phyloP scores from a whole-genome alignment of 2,888 invertebrate genomes.

The Raillietiella orientalis region DNA sequence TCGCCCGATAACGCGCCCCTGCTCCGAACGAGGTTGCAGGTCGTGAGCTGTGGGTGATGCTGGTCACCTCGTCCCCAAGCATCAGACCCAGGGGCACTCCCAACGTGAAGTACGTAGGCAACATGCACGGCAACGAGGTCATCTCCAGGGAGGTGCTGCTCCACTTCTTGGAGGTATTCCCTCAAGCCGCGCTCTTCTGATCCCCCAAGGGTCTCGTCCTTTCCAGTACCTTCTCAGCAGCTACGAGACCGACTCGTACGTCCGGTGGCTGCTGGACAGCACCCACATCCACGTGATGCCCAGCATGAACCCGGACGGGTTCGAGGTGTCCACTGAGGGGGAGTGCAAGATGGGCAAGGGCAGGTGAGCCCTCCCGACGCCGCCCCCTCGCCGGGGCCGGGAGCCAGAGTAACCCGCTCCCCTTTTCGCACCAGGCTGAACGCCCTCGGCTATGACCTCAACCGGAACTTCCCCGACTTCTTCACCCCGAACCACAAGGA shows the following conservation, averaged over 20 bases:
- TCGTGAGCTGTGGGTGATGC: conserved; percentile 56
- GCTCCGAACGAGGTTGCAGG: too few species aligned
- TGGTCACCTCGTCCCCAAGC: too few species aligned
- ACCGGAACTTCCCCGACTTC: conserved; percentile 85
- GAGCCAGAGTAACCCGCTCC: too few species aligned
- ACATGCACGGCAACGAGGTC: conserved; percentile 88
- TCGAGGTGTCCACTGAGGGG: conserved; percentile 62
- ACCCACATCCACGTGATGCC: conserved; percentile 90
- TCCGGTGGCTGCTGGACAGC: conserved; percentile 65
- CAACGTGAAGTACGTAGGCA: conserved; percentile 72
- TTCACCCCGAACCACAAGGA: conserved; percentile 51
- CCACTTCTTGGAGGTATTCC: conserved; percentile 74
- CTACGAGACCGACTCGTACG: conserved; percentile 47
- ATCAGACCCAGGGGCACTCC: conserved; percentile 69
- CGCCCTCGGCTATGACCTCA: conserved; percentile 58
- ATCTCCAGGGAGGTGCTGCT: conserved; percentile 53
- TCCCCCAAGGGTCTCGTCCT: conserved; percentile 8
- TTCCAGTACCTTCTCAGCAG: conserved; percentile 48
- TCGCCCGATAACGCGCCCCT: too few species aligned
- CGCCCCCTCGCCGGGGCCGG: conserved; percentile 8
- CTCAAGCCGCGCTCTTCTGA: conserved; percentile 31
- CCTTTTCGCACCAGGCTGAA: conserved; percentile 27
- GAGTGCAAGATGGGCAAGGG: conserved; percentile 58
- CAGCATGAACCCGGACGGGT: conserved; percentile 96
- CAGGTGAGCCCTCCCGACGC: conserved; percentile 21